phyloP scores from a whole-genome alignment of 1,140 invertebrate genomes.

The Aphidius ervi region DNA sequence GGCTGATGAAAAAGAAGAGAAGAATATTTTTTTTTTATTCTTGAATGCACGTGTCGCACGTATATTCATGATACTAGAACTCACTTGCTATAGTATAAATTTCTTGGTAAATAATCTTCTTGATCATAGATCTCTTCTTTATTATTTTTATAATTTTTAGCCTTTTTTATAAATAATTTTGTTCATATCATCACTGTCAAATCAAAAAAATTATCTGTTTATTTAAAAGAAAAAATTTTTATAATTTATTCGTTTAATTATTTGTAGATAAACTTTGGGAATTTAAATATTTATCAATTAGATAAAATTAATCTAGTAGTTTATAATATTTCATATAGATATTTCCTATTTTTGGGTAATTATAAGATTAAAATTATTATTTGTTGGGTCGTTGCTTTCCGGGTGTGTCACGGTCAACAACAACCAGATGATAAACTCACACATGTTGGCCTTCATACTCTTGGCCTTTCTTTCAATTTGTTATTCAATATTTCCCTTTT shows the following conservation, averaged over 20 bases:
- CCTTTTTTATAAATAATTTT: neutral
- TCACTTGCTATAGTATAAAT: neutral
- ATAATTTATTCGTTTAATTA: too few relatives aligned
- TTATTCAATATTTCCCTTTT: neutral
- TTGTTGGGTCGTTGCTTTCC: constrained; percentile 22
- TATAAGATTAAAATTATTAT: neutral
- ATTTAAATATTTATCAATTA: too few relatives aligned
- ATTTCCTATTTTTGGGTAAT: too few relatives aligned
- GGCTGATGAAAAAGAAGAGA: constrained; percentile 1
- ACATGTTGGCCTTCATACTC: constrained; percentile 13
- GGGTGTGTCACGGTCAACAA: constrained; percentile 22
- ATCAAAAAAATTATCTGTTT: too few relatives aligned
- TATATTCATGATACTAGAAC: neutral
- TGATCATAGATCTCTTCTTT: too few relatives aligned
- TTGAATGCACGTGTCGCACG: constrained; percentile 6
- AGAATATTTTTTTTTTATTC: neutral
- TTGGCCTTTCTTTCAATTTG: neutral
- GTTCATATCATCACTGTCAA: neutral
- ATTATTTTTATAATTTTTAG: neutral
- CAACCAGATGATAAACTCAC: constrained; percentile 14
- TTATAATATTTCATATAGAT: too few relatives aligned
- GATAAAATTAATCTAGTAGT: too few relatives aligned
- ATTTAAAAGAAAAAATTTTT: too few relatives aligned
- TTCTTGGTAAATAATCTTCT: constrained; percentile 1
- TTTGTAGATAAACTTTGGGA: too few relatives aligned